phyloP scores from a whole-genome alignment of 2,888 invertebrate genomes.

The Coelogynopora nodosa region DNA sequence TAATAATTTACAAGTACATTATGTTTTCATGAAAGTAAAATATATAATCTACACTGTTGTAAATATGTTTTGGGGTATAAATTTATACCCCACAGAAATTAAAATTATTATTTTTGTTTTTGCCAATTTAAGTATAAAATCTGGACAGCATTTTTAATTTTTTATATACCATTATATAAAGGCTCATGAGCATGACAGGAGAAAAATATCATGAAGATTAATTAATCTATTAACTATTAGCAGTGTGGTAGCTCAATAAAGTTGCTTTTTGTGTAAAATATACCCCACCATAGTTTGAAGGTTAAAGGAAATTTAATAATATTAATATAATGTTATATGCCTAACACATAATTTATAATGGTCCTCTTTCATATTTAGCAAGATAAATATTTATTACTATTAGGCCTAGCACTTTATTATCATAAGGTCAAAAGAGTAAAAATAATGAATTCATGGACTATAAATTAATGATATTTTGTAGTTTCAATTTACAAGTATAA shows the following conservation, averaged over 20 bases:
- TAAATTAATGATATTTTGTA: not conserved
- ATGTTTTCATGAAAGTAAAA: too few relatives aligned
- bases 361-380: too few relatives aligned
- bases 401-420: too few relatives aligned
- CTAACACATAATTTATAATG: too few relatives aligned
- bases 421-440: not conserved
- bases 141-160: not conserved
- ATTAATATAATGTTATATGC: not conserved
- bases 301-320: not conserved
- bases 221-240: not conserved
- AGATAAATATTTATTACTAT: too few relatives aligned
- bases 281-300: slow-evolving; percentile 1
- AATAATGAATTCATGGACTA: not conserved
- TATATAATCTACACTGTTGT: too few relatives aligned
- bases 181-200: not conserved
- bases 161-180: slow-evolving; percentile 18
- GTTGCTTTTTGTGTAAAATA: not conserved
- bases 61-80: not conserved
- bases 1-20: too few relatives aligned
- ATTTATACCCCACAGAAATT: slow-evolving; percentile 4
- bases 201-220: not conserved
- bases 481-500: not conserved
- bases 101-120: not conserved
- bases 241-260: slow-evolving; percentile 8
- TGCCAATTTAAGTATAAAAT: slow-evolving; percentile 10